These are phyloP conservation scores for Syngnathus floridae DNA, from an alignment of 2,113 vertebrate species.

Conservation along the genomic window DNA sequence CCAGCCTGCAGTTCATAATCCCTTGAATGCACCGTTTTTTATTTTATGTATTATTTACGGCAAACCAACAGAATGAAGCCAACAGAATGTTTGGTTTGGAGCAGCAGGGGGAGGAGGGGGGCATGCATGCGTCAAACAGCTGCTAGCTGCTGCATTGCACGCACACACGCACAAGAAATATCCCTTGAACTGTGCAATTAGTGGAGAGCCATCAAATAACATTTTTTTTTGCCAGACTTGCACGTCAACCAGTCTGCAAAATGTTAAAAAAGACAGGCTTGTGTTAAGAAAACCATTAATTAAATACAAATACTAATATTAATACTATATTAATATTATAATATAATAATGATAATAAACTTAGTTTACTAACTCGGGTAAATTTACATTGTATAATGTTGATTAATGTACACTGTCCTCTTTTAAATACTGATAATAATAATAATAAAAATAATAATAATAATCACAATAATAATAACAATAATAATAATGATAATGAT, in stretches of 20 bases:
- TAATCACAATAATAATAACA: too few relatives aligned
- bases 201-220: background rate
- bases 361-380: too few relatives aligned
- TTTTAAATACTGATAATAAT: too few relatives aligned
- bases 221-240: background rate
- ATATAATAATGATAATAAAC: background rate
- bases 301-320: background rate
- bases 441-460: background rate
- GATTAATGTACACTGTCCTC: too few relatives aligned
- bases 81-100: conserved; percentile 15
- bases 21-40: conserved; percentile 15
- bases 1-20: background rate
- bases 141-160: conserved; percentile 46
- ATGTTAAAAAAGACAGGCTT: background rate
- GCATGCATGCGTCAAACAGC: conserved; percentile 55
- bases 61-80: conserved; percentile 25
- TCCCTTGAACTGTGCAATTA: conserved; percentile 13
- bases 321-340: background rate
- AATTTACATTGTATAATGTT: too few relatives aligned
- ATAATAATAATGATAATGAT: too few relatives aligned
- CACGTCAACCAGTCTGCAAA: conserved; percentile 6
- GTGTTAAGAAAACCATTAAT: background rate
- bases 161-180: conserved; percentile 16
- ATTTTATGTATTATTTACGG: background rate
- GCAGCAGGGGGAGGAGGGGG: background rate